These are phyloP conservation scores for Xanthorhoe designata DNA, from an alignment of 2,888 invertebrate species.

Conservation along the genomic window DNA sequence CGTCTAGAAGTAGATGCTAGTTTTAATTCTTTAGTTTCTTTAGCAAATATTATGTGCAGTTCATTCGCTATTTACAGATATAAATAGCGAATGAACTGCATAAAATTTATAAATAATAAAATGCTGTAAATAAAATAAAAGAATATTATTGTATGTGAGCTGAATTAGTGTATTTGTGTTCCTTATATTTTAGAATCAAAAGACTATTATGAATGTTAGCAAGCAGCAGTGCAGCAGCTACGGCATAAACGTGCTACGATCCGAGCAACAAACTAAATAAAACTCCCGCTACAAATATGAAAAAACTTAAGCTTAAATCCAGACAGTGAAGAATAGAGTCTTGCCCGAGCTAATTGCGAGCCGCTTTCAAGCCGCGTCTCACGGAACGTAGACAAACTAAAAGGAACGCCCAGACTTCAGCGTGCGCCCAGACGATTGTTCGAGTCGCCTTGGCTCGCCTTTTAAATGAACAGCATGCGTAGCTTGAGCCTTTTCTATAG, in stretches of 20 bases:
- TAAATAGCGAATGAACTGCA: no score
- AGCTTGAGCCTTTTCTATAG: constrained; percentile 13
- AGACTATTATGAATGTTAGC: not conserved
- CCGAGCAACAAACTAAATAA: not conserved
- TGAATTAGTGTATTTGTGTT: not conserved
- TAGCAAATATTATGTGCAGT: no score
- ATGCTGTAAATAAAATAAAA: no score
- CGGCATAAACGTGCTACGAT: constrained; percentile 5
- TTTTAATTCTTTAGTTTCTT: no score
- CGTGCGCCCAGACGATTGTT: constrained; percentile 55
- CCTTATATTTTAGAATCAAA: no score
- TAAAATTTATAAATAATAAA: no score
- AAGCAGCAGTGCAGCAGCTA: not conserved
- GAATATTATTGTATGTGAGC: not conserved
- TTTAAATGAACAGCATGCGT: constrained; percentile 53
- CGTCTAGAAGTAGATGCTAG: no score
- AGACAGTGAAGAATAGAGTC: constrained; percentile 43
- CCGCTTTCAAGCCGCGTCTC: constrained; percentile 66
- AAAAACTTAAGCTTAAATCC: constrained; percentile 26
- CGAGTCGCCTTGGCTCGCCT: constrained; percentile 38
- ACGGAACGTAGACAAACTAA: constrained; percentile 56
- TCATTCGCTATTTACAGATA: no score
- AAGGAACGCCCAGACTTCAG: constrained; percentile 59
- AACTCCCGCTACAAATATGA: not conserved
- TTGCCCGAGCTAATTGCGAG: constrained; percentile 68